A percentile compares a stretch with the other conserved stretches of the same genome.
phyloP scores from a whole-genome alignment of 2,113 vertebrate genomes.

The Rhinolophus ferrumequinum region DNA sequence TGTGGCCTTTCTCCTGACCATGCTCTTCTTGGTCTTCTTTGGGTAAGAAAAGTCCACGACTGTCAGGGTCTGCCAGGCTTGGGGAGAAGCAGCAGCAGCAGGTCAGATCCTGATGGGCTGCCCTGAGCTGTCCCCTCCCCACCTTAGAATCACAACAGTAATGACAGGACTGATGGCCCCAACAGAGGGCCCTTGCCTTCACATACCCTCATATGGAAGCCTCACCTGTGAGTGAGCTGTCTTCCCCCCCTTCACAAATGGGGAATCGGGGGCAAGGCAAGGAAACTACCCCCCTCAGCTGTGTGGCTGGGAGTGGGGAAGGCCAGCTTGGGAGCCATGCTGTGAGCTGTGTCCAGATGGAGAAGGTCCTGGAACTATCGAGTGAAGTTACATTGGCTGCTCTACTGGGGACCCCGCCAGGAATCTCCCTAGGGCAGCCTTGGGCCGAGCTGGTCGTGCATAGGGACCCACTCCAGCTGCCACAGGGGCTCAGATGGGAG shows the following conservation, averaged over 20 bases:
- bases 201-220: too few species aligned
- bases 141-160: too few species aligned
- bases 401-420: not conserved
- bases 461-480: not conserved
- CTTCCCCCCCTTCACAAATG: too few species aligned
- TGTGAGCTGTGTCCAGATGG: not conserved
- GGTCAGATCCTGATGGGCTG: rapidly evolving
- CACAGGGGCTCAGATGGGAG: rapidly evolving
- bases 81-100: not conserved
- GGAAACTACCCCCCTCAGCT: not conserved
- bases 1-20: not conserved
- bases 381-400: not conserved
- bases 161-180: too few species aligned
- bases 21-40: not conserved
- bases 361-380: not conserved
- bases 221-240: not conserved
- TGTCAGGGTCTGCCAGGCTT: rapidly evolving
- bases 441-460: not conserved
- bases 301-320: not conserved
- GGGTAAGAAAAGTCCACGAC: not conserved
- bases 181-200: not conserved
- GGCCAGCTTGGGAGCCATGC: not conserved
- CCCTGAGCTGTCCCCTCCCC: too few species aligned
- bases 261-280: not conserved
- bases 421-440: not conserved